Conservation (phyloP, 2,113 vertebrate species). For the Alexandromys fortis region DNA sequence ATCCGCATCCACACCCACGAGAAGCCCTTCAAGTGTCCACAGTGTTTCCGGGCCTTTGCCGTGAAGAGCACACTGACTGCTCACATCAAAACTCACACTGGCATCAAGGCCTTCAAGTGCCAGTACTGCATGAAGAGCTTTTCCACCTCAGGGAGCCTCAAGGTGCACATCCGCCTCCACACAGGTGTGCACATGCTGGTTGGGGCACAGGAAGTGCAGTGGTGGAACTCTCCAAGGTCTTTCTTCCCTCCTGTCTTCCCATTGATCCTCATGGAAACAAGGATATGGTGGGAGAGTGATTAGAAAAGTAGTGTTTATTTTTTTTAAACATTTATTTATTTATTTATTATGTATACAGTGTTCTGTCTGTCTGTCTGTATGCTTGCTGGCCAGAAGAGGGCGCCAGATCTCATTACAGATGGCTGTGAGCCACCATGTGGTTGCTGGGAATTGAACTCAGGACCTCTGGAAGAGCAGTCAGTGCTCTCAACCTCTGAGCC, state of each 20-base stretch:
- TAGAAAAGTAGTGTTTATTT: neutral
- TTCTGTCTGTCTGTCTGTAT: too few relatives aligned
- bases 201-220: accelerated
- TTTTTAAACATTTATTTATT: too few relatives aligned
- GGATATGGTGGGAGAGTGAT: neutral
- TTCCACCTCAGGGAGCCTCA: slow-evolving; percentile 99
- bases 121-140: slow-evolving; percentile 97
- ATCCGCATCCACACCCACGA: slow-evolving; percentile 99
- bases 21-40: slow-evolving; percentile 99
- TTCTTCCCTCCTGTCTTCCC: too few relatives aligned
- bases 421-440: too few relatives aligned
- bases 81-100: slow-evolving; percentile 98
- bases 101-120: slow-evolving; percentile 98
- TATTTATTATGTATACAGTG: too few relatives aligned
- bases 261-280: neutral
- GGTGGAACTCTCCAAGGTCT: neutral
- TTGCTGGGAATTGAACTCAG: too few relatives aligned
- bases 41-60: slow-evolving; percentile 98
- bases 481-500: too few relatives aligned
- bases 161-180: slow-evolving; percentile 98
- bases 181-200: slow-evolving; percentile 89
- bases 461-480: too few relatives aligned
- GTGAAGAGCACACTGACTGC: slow-evolving; percentile 99
- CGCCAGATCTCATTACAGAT: too few relatives aligned
- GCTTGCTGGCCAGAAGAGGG: too few relatives aligned